Evolutionary conservation across 2,888 invertebrate species (phyloP), one percentile per base, ranked within the genome.

Genomic region (Oscheius sp.): DNA sequence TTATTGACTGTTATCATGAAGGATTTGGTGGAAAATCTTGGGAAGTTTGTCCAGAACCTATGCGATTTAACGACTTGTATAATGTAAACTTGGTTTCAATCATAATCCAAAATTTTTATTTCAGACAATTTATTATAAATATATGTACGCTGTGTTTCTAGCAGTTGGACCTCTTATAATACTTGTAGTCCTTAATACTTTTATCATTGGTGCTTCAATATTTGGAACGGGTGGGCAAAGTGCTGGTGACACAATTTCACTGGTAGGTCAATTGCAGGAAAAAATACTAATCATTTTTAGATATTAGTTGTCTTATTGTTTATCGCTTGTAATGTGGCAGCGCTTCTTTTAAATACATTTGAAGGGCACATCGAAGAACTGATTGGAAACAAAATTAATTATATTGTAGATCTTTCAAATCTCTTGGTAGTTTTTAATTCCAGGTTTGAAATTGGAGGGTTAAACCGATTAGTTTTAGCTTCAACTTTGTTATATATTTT

Each of bases 341-440:
- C 86, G 0, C 70, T 86, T 48, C 68, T 86, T 5, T 72, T 86
- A 65, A 86, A 86, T 63, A 76, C 86, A 31, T 79, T 85, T 65
- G 85, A 85, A 64, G 73, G 70, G 33, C 69, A 75, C 6, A 69
- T 85, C 17, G 72, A 73, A n/a, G 76, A 74, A 17, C 33, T 71
- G 10, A 68, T 84, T 2, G 78, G 75, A 31, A 70, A 73, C 55
- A 75, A 79, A 6, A 81, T 86, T 67, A 84, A 84, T 70, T 86
- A 86, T 64, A 73, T 86, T 33, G 83, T 86, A 39, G 86, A 86
- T 75, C 57, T 82, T 6, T 83, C 84, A 37, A 86, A 86, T 57
- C 79, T 86, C 31, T 71, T 86, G 31, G 86, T 86, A 12, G 86
- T 86, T 5, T 81, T 84, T 70, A 86, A 86, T 71, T 84, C 84